Conservation (phyloP, 35 echinoderm and acorn worm genomes). For the Antedon bifida region DNA sequence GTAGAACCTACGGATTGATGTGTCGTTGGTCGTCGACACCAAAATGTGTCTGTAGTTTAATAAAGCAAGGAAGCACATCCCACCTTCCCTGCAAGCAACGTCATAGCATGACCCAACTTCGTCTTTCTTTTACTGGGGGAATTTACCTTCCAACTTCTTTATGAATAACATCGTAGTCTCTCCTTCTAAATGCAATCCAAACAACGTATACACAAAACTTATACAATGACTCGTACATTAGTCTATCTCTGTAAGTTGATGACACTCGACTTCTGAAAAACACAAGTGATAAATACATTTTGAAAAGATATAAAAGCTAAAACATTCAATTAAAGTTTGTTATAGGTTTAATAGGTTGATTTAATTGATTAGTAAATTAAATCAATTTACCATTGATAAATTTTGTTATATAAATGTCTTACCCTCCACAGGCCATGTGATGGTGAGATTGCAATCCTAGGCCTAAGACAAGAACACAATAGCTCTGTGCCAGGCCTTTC, state of each 20-base stretch:
- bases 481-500: constrained; percentile 59
- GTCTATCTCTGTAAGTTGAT: constrained; percentile 92
- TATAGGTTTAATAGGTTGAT: too few relatives aligned
- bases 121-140: too few relatives aligned
- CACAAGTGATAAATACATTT: not conserved
- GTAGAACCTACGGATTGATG: too few relatives aligned
- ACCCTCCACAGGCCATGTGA: constrained; percentile 91
- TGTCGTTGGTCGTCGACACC: too few relatives aligned
- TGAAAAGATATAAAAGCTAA: not conserved
- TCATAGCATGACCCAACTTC: too few relatives aligned
- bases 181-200: constrained; percentile 87
- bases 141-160: constrained; percentile 93
- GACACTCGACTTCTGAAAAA: constrained; percentile 60
- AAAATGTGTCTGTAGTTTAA: too few relatives aligned
- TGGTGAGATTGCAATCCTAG: constrained; percentile 62
- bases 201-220: constrained; percentile 80
- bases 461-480: constrained; percentile 80
- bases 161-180: constrained; percentile 83
- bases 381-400: too few relatives aligned
- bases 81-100: too few relatives aligned
- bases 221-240: constrained; percentile 85
- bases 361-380: too few relatives aligned
- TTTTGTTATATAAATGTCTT: too few relatives aligned
- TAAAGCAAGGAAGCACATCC: too few relatives aligned
- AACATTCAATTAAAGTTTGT: too few relatives aligned